A percentile compares a stretch with the other conserved stretches of the same genome.
These are phyloP conservation scores for Spilogale gracilis DNA, from an alignment of 2,113 vertebrate genomes.

Conservation along the genomic window DNA sequence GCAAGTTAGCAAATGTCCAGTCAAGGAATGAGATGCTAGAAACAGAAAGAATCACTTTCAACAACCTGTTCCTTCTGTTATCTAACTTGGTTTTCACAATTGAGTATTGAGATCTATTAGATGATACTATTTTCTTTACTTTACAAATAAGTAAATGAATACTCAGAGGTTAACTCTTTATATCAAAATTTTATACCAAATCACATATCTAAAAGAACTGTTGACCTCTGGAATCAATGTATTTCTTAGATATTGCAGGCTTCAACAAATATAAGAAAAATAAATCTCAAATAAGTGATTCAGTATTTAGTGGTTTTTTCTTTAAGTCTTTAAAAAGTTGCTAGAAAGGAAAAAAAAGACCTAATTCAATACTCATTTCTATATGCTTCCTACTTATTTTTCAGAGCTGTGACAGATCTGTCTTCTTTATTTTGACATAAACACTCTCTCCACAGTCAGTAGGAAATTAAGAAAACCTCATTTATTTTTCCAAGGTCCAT, in stretches of 20 bases:
- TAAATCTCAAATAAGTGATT: neutral
- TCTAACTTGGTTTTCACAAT: conserved; percentile 41
- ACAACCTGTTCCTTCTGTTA: neutral
- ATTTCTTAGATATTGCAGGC: conserved; percentile 24
- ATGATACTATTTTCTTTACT: neutral
- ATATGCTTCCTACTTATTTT: conserved; percentile 2
- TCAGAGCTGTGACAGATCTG: conserved; percentile 44
- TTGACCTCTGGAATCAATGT: neutral
- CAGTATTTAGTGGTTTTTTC: neutral
- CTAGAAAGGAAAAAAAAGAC: neutral
- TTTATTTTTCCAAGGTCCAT: conserved; percentile 75
- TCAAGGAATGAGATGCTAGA: neutral
- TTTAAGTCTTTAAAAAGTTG: neutral
- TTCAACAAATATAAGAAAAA: conserved; percentile 17
- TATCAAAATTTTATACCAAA: neutral
- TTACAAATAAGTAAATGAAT: conserved; percentile 31
- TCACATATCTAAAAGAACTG: neutral
- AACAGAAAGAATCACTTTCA: neutral
- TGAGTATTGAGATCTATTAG: neutral
- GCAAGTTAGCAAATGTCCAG: neutral
- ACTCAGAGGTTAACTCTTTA: neutral
- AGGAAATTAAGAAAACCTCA: conserved; percentile 76
- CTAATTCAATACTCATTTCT: conserved; percentile 29
- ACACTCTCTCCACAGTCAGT: conserved; percentile 28
- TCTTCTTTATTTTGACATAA: conserved; percentile 54